These are phyloP conservation scores for Tetrax tetrax DNA, from an alignment of 2,113 vertebrate species.

Conservation along the genomic window DNA sequence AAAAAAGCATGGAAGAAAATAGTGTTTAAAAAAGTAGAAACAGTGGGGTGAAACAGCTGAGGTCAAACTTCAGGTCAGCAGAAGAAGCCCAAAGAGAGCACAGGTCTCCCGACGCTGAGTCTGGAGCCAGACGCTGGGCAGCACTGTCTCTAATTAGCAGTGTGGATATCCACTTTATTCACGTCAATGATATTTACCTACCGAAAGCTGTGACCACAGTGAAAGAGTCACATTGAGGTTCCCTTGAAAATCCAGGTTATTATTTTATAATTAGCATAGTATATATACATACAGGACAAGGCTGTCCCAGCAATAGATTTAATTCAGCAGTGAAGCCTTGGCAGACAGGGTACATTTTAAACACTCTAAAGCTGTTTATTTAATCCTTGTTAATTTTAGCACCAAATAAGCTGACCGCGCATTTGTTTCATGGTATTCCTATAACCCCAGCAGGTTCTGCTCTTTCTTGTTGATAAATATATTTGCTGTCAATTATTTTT, in stretches of 20 bases:
- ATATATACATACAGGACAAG: not conserved
- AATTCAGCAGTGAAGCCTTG: constrained; percentile 17
- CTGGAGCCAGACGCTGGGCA: not conserved
- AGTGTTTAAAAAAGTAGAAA: not conserved
- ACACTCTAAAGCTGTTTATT: constrained; percentile 4
- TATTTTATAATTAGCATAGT: constrained; percentile 53
- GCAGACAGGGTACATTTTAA: not conserved
- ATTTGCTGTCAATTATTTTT: not conserved
- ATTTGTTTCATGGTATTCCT: not conserved
- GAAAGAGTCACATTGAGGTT: constrained; percentile 17
- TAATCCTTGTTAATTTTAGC: not conserved
- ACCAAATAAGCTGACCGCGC: not conserved
- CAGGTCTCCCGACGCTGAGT: not conserved
- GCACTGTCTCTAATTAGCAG: not conserved
- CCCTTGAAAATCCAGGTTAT: constrained; percentile 34
- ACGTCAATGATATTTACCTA: not conserved
- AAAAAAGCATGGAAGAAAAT: not conserved
- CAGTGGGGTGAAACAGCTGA: not conserved
- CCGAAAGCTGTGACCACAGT: not conserved
- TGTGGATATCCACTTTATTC: not conserved
- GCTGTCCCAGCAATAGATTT: not conserved
- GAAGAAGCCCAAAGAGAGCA: not conserved
- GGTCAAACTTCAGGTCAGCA: not conserved
- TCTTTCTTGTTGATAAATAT: not conserved
- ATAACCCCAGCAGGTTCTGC: not conserved